Evolutionary conservation across 1,140 invertebrate genomes (phyloP), one percentile per base, ranked within the genome.

Genomic region (Macrocentrus cingulum): DNA sequence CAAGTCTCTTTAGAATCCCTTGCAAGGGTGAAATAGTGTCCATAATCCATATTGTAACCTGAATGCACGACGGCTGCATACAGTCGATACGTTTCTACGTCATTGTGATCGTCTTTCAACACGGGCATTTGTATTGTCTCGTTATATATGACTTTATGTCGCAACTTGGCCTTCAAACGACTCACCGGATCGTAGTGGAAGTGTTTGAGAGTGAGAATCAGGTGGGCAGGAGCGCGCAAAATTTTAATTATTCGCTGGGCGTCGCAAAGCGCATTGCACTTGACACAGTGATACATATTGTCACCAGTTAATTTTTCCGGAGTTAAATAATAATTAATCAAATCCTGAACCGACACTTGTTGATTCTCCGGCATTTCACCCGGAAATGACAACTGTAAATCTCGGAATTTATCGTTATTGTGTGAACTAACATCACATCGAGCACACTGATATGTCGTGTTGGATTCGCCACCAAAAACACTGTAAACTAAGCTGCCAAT

Each of bases 1-100:
- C 91, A 94, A 60, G 81, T 81, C 1, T 85, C 78, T 16, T 82
- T 79, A 2, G 76, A 74, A 67, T 90, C 87, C 22, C 87, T 83
- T 0, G 89, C 90, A 63, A 91, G 87, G 0, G 90, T 91, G 67
- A 92, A 92, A 70, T 95, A 94, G 71, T 95, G 92, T 0, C 92
- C 92, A 3, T 88, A 88, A 67, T 94, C 90, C 61, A 91, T 85
- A 36, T 86, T 90, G 9, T 85, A 85, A 1, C 92, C 91, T 0
- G 87, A 88, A 71, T 95, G 92, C 0, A 95, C 87, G 0, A 95
- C 89, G 0, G 91, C 89, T 0, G 89, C 89, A 67, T 91, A 92
- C 0, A 94, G 70, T 7, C 83, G 81, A 70, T 92, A 94, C 4
- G 77, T 75, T 15, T 82, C 78, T 5, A 75, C 64, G 2, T 62